Base-by-base conservation (phyloP, 2,797 vertebrate species). In the Morus bassanus region DNA sequence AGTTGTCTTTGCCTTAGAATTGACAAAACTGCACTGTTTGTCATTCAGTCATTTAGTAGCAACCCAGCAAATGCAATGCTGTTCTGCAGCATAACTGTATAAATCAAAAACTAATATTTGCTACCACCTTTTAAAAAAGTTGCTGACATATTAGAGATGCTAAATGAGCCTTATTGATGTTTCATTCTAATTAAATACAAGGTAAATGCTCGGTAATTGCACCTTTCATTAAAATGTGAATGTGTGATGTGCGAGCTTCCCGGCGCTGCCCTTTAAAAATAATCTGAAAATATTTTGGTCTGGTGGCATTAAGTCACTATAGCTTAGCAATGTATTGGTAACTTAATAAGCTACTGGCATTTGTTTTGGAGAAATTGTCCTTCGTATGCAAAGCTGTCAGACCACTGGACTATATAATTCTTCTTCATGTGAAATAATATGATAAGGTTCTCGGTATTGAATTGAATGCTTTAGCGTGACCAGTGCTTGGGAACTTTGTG, bases 391-490 rank as follows among this genome's bases (percentile, higher is more conserved):
- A 97, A 97, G 90, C 97, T 98, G 95, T 97, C 97, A 96, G 86
- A 17, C 88, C 96, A 95, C 96, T 95, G 95, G 95, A 78, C 95
- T 97, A 12, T 93, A 88, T 98, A 98, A 97, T 98, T 97, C 95
- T 96, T 94, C 80, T 97, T 97, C 69, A 84, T 88, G 91, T 96
- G 95, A 97, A 98, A 97, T 97, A 96, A 97, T 86, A 77, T 54
- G 51, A 96, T 96, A 72, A 97, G 97, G 97, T 97, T 96, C 89
- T 92, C 76, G 43, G 89, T 93, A 97, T 98, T 83, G 94, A 93
- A 98, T 96, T 95, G 96, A 98, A 98, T 92, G 97, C 96, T 96
- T 96, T 97, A 88, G 94, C 1, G 13, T 97, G 97, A 96, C 96
- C 96, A 93, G 95, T 70, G 12, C 96, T 98, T 98, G 96, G 91